Evolutionary conservation across 2,888 invertebrate species (phyloP).

Genomic region (Rambutsinella grinnellia): DNA sequence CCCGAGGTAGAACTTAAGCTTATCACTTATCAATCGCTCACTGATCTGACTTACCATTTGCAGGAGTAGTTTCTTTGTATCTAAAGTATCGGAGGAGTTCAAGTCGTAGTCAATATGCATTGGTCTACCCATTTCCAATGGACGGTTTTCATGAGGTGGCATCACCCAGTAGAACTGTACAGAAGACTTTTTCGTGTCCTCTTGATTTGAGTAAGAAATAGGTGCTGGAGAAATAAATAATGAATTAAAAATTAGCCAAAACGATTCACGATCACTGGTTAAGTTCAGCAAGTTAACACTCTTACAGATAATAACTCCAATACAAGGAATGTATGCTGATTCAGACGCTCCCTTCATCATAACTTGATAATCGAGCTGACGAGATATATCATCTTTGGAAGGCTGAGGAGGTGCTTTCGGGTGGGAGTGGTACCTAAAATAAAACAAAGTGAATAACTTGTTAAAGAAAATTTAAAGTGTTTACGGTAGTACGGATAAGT

Average conservation of each 20-base stretch:
- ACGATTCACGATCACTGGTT: slow-evolving; percentile 5
- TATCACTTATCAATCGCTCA: too few relatives aligned
- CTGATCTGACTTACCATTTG: slow-evolving; percentile 64
- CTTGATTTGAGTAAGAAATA: slow-evolving; percentile 77
- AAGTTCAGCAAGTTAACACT: too few relatives aligned
- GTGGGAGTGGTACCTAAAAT: slow-evolving; percentile 82
- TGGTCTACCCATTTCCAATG: slow-evolving; percentile 92
- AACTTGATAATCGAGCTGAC: slow-evolving; percentile 94
- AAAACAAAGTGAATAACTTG: neutral
- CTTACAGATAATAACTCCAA: slow-evolving; percentile 93
- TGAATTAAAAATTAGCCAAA: neutral
- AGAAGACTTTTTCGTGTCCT: slow-evolving; percentile 76
- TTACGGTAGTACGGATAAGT: neutral
- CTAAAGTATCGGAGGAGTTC: slow-evolving; percentile 59
- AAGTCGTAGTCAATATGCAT: slow-evolving; percentile 84
- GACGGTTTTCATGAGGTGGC: slow-evolving; percentile 94
- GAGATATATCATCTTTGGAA: slow-evolving; percentile 81
- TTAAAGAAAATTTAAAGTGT: neutral
- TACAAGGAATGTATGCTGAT: slow-evolving; percentile 92
- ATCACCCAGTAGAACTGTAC: slow-evolving; percentile 93
- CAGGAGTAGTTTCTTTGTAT: slow-evolving; percentile 60
- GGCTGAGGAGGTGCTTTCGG: slow-evolving; percentile 72
- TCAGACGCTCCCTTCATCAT: slow-evolving; percentile 93
- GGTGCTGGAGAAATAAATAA: slow-evolving; percentile 77
- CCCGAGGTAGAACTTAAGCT: too few relatives aligned